Conservation (phyloP, 2,113 vertebrate species). For the Corythornis vintsioides region DNA sequence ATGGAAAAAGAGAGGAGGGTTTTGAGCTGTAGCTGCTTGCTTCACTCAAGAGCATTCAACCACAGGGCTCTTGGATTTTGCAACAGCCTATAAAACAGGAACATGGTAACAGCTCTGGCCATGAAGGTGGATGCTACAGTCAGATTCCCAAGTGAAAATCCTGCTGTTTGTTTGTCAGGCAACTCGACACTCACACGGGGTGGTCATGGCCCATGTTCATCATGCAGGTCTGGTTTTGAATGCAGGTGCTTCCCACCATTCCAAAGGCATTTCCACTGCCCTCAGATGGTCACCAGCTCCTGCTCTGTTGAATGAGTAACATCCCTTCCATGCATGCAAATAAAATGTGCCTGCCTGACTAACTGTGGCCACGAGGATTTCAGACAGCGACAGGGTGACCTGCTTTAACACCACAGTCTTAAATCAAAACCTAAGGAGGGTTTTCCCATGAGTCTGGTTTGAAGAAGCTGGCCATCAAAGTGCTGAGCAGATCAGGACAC, state of each 20-base stretch:
- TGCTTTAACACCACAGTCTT: not conserved
- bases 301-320: not conserved
- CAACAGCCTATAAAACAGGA: not conserved
- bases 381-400: not conserved
- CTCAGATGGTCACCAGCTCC: not conserved
- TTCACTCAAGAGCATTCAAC: not conserved
- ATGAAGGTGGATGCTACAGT: no score
- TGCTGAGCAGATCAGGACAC: not conserved
- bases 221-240: not conserved
- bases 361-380: not conserved
- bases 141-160: not conserved
- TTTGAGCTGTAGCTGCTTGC: not conserved
- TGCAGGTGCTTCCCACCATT: conserved; percentile 34
- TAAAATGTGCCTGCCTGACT: not conserved
- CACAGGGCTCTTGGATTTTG: not conserved
- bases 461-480: not conserved
- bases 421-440: not conserved
- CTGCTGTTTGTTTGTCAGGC: not conserved
- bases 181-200: not conserved
- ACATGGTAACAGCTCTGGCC: not conserved
- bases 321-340: not conserved
- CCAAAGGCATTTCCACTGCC: not conserved
- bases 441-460: not conserved
- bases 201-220: not conserved
- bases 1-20: not conserved